A percentile compares a stretch with the other conserved stretches of the same genome.
Evolutionary conservation across 2,113 vertebrate species (phyloP).

Genomic region (Nesogale talazaci): DNA sequence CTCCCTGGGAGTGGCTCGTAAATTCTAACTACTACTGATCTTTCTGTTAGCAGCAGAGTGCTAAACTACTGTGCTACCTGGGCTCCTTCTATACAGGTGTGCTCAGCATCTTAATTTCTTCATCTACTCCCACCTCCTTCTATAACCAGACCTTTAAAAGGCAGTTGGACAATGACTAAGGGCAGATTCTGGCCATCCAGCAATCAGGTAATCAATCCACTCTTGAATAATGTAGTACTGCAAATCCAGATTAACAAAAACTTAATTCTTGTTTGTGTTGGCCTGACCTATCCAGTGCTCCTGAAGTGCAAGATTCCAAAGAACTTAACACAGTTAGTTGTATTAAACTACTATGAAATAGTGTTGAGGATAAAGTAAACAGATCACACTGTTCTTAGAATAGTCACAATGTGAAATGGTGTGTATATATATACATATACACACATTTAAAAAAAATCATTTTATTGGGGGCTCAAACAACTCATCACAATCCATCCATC

Average conservation of each 20-base stretch:
- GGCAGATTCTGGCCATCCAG: background rate
- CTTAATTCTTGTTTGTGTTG: conserved; percentile 15
- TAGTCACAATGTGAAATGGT: background rate
- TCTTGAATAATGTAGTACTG: conserved; percentile 21
- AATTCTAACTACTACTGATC: background rate
- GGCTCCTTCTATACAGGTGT: background rate
- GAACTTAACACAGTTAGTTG: background rate
- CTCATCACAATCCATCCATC: too few species aligned
- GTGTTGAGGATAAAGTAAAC: background rate
- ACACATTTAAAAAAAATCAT: too few species aligned
- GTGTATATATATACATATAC: too few species aligned
- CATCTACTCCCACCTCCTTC: background rate
- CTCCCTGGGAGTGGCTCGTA: background rate
- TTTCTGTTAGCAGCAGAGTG: background rate
- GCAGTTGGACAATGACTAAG: background rate
- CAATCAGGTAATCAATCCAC: conserved; percentile 41
- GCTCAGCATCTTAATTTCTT: background rate
- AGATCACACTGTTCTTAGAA: conserved; percentile 20
- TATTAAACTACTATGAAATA: conserved; percentile 3
- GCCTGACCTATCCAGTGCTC: background rate
- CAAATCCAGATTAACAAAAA: conserved; percentile 51
- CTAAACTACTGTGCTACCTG: background rate
- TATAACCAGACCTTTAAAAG: conserved; percentile 7
- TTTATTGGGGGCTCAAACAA: too few species aligned
- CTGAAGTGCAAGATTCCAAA: background rate